A percentile compares a stretch with the other conserved stretches of the same genome.
Conservation (phyloP, 2,888 invertebrate genomes). For the Rhopalosiphum nymphaeae region DNA sequence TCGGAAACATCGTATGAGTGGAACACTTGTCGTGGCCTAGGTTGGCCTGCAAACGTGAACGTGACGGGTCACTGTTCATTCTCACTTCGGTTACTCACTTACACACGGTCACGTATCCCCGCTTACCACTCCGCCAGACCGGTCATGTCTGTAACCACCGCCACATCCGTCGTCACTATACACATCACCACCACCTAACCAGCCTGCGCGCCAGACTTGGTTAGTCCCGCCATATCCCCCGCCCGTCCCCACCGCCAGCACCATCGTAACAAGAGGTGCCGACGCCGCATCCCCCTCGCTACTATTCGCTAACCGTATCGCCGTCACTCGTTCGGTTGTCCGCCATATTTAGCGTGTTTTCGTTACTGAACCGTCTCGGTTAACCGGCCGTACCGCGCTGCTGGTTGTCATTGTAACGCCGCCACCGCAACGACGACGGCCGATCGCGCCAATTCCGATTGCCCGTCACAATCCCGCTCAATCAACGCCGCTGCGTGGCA, state of each 20-base stretch:
- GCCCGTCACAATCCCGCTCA: background rate
- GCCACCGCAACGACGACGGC: background rate
- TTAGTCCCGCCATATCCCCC: background rate
- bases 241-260: background rate
- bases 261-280: background rate
- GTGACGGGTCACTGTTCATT: background rate
- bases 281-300: background rate
- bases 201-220: background rate
- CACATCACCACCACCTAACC: background rate
- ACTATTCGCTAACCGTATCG: background rate
- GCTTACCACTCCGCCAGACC: accelerated
- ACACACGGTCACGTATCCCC: background rate
- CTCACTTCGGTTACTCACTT: background rate
- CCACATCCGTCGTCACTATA: background rate
- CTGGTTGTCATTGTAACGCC: background rate
- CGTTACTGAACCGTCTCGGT: background rate
- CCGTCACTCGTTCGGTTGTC: background rate
- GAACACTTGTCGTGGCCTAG: background rate
- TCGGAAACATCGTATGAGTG: background rate
- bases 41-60: background rate
- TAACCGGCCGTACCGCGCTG: background rate
- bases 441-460: background rate
- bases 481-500: background rate
- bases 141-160: background rate
- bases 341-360: constrained; percentile 42